A percentile compares a stretch with the other conserved stretches of the same genome.
Evolutionary conservation across 2,797 vertebrate species (phyloP).

Genomic region (Emys orbicularis): DNA sequence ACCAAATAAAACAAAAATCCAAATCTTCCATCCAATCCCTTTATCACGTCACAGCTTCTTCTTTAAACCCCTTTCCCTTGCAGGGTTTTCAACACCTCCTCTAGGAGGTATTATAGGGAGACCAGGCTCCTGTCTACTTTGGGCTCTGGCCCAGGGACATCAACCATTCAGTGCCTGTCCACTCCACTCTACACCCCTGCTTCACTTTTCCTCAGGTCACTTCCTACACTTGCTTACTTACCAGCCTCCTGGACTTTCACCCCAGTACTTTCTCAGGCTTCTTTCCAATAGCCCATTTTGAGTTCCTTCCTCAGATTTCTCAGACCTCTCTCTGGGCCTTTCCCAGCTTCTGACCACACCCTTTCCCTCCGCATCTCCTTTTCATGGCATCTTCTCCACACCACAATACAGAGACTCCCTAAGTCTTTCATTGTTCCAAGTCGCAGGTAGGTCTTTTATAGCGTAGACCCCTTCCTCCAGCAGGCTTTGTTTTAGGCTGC

Average conservation of each 20-base stretch:
- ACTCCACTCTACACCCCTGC: background rate
- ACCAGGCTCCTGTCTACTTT: background rate
- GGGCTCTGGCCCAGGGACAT: background rate
- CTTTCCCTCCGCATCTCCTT: background rate
- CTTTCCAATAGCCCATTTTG: background rate
- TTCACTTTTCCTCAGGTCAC: background rate
- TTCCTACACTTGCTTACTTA: background rate
- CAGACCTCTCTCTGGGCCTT: background rate
- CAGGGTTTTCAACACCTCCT: background rate
- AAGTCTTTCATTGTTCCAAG: background rate
- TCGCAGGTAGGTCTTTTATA: constrained; percentile 1
- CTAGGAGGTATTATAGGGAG: background rate
- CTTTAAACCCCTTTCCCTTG: background rate
- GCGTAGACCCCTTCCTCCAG: background rate
- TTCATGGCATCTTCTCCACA: background rate
- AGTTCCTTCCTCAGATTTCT: background rate
- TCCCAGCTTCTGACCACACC: background rate
- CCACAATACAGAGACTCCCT: constrained; percentile 35
- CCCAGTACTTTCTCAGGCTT: background rate
- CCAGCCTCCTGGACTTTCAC: background rate
- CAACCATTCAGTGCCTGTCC: background rate
- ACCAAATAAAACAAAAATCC: background rate
- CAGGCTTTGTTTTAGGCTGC: constrained; percentile 19
- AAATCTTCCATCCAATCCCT: background rate
- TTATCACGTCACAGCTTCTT: background rate